These are phyloP conservation scores for Solea senegalensis DNA, from an alignment of 2,113 vertebrate species.

Conservation along the genomic window DNA sequence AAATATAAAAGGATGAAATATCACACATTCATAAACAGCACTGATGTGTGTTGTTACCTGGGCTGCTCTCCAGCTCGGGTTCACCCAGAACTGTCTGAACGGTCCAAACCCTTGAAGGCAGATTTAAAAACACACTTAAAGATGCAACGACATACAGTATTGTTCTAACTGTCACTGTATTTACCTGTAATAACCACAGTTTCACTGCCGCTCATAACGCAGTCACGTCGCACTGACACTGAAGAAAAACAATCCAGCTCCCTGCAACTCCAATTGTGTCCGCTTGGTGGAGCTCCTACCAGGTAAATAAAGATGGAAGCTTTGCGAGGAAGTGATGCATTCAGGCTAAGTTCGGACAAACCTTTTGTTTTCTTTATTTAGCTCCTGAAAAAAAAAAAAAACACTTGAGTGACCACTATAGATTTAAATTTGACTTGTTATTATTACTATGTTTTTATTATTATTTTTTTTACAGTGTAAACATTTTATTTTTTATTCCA, in stretches of 20 bases:
- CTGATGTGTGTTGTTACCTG: slow-evolving; percentile 75
- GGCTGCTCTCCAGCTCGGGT: slow-evolving; percentile 88
- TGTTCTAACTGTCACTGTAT: fast-evolving
- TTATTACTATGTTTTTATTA: too few species aligned
- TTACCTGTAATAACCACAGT: slow-evolving; percentile 67
- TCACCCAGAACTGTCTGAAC: slow-evolving; percentile 84
- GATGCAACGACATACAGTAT: background rate
- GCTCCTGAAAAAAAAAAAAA: too few species aligned
- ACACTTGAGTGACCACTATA: too few species aligned
- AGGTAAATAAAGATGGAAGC: background rate
- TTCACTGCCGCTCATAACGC: slow-evolving; percentile 35
- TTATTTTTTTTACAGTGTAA: too few species aligned
- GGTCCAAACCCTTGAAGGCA: slow-evolving; percentile 80
- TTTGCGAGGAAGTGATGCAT: background rate
- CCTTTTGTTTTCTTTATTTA: too few species aligned
- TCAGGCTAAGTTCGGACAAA: background rate
- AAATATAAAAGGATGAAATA: too few species aligned
- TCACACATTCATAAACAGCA: too few species aligned
- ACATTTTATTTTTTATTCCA: too few species aligned
- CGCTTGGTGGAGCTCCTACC: slow-evolving; percentile 57
- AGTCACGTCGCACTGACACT: background rate
- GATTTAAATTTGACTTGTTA: too few species aligned
- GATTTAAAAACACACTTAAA: background rate
- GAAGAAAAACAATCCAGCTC: slow-evolving; percentile 1
- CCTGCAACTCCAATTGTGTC: slow-evolving; percentile 9